Evolutionary conservation across 2,888 invertebrate species (phyloP), one percentile per base, ranked within the genome.

Genomic region (Oscheius sp.): DNA sequence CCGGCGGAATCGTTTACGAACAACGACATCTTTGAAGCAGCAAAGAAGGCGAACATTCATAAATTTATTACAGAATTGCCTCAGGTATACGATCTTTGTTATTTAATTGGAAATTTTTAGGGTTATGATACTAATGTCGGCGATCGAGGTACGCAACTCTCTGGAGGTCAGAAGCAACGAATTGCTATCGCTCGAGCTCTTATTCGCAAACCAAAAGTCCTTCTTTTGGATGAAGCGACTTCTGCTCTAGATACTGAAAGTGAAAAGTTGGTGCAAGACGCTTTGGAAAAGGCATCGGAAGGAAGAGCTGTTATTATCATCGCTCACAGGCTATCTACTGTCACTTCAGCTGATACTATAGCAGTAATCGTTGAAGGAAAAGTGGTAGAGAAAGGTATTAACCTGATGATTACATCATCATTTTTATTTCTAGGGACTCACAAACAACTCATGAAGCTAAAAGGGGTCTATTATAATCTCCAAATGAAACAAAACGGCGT

Each of bases 401-500:
- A 4, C 44, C 32, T 44, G 45, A n/a, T 17, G 38, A 1, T 17
- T 3, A 28, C 17, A 14, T 22, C 9, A 5, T 12, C 4, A n/a
- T n/a, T n/a, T n/a, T n/a, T 17, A 9, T 2, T 67, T 71, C 12
- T 88, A 76, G 93, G 93, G 67, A 91, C 90, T 0, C 92, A 93
- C 86, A 81, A 88, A 0, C 89, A 92, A 78, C 89, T 93, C 1
- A 86, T 92, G 67, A 87, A 88, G 26, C 87, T 87, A 9, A 89
- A 89, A 65, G 92, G 92, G 44, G 88, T 91, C 1, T 93, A 93
- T 84, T 91, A 91, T 74, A 88, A 88, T 47, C 86, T 91, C 22
- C 78, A 77, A 2, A 72, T 77, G 32, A 83, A 83, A 54, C 85
- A 85, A 17, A 44, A 17, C 8, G 59, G 44, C n/a, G n/a, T n/a